phyloP scores from a whole-genome alignment of 2,113 vertebrate species.

The Macquaria australasica region DNA sequence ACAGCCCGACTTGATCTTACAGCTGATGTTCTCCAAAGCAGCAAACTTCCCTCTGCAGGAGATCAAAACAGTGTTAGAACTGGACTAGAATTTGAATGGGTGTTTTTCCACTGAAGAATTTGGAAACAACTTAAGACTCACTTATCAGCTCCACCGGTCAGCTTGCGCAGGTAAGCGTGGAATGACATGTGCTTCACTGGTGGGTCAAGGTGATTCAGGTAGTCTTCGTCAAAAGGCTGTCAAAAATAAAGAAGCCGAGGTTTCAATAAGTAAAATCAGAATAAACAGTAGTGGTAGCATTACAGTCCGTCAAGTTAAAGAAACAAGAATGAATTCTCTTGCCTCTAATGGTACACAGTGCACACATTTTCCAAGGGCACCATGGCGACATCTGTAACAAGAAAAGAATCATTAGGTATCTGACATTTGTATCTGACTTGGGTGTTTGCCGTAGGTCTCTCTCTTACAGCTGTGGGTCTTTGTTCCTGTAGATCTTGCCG shows the following conservation, averaged over 20 bases:
- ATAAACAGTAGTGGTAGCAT: neutral
- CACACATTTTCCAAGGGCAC: constrained; percentile 95
- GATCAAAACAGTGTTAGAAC: neutral
- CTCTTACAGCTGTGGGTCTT: constrained; percentile 95
- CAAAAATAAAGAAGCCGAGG: constrained; percentile 2
- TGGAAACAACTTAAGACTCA: constrained; percentile 75
- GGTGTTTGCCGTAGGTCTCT: neutral
- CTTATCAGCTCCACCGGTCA: constrained; percentile 98
- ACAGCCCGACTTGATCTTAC: constrained; percentile 98
- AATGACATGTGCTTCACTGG: constrained; percentile 99
- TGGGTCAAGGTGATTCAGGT: constrained; percentile 98
- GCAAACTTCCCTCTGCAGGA: constrained; percentile 94
- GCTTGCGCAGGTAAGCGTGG: constrained; percentile 98
- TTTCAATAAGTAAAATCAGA: neutral
- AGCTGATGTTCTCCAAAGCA: constrained; percentile 99
- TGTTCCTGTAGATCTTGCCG: constrained; percentile 96
- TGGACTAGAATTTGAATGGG: fast-evolving
- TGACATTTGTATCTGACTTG: neutral
- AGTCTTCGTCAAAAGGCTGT: constrained; percentile 99
- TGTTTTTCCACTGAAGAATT: fast-evolving
- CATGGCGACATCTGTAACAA: constrained; percentile 92
- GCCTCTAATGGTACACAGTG: constrained; percentile 98
- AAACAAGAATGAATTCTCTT: constrained; percentile 51
- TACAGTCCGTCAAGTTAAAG: neutral
- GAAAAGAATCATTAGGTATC: neutral